phyloP scores from a whole-genome alignment of 2,113 vertebrate genomes.

The Marmota flaviventris region DNA sequence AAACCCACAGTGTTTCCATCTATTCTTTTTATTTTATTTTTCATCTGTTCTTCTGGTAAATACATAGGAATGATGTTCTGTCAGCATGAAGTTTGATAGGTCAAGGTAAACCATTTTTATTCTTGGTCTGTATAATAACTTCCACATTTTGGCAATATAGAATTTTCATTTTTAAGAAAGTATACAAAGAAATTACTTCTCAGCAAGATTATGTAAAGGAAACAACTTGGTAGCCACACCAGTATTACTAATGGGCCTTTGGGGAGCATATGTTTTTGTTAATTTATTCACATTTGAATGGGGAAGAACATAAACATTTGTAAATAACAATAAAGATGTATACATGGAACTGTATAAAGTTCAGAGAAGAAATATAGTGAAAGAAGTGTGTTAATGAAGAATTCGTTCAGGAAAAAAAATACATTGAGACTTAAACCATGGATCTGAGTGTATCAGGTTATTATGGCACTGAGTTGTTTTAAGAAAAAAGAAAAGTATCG shows the following conservation, averaged over 20 bases:
- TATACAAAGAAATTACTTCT: constrained; percentile 8
- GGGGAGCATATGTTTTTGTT: constrained; percentile 48
- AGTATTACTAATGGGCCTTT: constrained; percentile 38
- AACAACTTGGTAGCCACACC: background rate
- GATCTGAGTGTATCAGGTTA: constrained; percentile 48
- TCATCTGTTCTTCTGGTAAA: constrained; percentile 18
- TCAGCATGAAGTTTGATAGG: constrained; percentile 36
- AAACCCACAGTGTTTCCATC: background rate
- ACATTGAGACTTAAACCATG: constrained; percentile 36
- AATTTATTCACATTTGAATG: constrained; percentile 34
- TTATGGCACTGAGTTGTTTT: background rate
- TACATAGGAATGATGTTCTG: background rate
- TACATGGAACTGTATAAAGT: background rate
- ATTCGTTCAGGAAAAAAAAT: background rate
- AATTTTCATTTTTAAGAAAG: constrained; percentile 49
- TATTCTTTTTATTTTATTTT: background rate
- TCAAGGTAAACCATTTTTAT: constrained; percentile 37
- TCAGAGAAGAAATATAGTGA: constrained; percentile 8
- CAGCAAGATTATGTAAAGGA: constrained; percentile 26
- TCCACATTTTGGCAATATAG: constrained; percentile 33
- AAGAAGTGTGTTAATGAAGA: constrained; percentile 24
- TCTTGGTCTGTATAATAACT: constrained; percentile 42
- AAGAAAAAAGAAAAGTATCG: background rate
- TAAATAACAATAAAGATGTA: constrained; percentile 45
- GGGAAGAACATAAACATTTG: background rate